Conservation (phyloP, 2,797 vertebrate species). For the Sphenodon punctatus region DNA sequence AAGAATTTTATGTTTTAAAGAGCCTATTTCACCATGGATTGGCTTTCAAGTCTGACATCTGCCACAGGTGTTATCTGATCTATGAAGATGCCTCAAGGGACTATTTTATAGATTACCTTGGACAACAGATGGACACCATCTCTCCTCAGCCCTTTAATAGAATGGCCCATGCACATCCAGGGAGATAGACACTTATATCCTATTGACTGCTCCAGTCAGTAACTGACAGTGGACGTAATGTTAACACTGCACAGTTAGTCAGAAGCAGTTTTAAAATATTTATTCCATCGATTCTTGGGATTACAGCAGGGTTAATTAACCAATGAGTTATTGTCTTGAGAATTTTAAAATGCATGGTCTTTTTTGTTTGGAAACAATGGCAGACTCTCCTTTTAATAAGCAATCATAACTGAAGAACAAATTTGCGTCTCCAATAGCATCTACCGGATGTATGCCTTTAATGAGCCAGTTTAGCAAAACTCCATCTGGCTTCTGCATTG, state of each 20-base stretch:
- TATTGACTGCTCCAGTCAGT: neutral
- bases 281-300: neutral
- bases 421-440: neutral
- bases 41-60: neutral
- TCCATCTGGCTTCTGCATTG: neutral
- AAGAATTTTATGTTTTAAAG: neutral
- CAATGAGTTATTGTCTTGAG: neutral
- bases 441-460: neutral
- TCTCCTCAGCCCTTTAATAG: neutral
- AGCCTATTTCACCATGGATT: neutral
- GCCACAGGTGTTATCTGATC: neutral
- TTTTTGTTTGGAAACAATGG: too few species aligned
- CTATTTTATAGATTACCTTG: neutral
- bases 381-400: neutral
- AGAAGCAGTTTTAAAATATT: neutral
- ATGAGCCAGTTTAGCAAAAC: neutral
- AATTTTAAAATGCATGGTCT: neutral
- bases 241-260: neutral
- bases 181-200: neutral
- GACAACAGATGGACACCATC: neutral
- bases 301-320: neutral
- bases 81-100: neutral
- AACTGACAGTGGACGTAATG: neutral
- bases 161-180: neutral
- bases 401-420: neutral